These are phyloP conservation scores for Triplophysa dalaica DNA, from an alignment of 2,113 vertebrate species.

Conservation along the genomic window DNA sequence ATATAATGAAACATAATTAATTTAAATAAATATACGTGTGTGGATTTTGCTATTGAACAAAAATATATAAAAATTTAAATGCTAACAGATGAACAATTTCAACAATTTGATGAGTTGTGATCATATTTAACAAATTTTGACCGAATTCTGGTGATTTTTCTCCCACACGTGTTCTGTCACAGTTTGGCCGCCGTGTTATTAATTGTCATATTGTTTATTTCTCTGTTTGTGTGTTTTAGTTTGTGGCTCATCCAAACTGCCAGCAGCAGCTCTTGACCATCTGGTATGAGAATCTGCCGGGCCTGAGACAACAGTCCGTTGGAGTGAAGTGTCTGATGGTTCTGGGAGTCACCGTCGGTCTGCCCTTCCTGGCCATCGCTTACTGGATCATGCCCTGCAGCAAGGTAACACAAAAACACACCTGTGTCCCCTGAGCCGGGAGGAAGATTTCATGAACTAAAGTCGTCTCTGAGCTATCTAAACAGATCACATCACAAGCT, in stretches of 20 bases:
- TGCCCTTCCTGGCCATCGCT: constrained; percentile 93
- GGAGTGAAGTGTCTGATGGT: constrained; percentile 95
- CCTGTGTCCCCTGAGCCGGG: background rate
- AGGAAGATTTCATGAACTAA: background rate
- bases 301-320: constrained; percentile 91
- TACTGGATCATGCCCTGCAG: constrained; percentile 98
- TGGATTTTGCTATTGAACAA: too few species aligned
- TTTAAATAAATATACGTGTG: too few species aligned
- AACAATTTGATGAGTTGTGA: too few species aligned
- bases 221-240: constrained; percentile 75
- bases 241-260: constrained; percentile 97
- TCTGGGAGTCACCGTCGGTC: constrained; percentile 88
- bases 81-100: too few species aligned
- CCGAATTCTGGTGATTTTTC: constrained; percentile 1
- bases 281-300: constrained; percentile 97
- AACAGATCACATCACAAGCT: too few species aligned
- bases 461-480: too few species aligned
- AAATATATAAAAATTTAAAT: too few species aligned
- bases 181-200: background rate
- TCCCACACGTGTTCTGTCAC: background rate
- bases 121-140: too few species aligned
- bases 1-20: too few species aligned
- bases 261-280: constrained; percentile 96
- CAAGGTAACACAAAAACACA: constrained; percentile 79
- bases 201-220: constrained; percentile 6